Base-by-base conservation (phyloP, 92 coral and sea anemone species). In the Porites lobata region DNA sequence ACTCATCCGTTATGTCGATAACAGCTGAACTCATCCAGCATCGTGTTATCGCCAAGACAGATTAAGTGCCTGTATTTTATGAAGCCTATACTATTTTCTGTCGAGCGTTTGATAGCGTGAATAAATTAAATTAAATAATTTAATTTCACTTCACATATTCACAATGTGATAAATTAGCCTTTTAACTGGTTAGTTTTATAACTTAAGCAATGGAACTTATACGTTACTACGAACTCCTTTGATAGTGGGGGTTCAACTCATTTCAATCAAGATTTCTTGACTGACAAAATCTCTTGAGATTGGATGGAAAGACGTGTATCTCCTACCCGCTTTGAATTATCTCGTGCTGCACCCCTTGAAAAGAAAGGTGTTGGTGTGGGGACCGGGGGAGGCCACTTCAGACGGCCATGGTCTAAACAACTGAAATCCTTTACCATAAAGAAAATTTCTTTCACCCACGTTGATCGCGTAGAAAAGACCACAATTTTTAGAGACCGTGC, bases 51-150 rank as follows among this genome's bases (percentile, higher is more conserved):
- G 47, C 47, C 6, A 56, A 56, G 15, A 67, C 72, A 67, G 43
- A 0, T 13, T 52, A 70, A 20, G 13, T 26, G 5, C 7, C 19
- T 43, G 8, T 4, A 3, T 70, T 32, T 10, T 70, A 32, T 17
- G 9, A 70, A 76, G 38, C 15, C 6, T n/a, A 75, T 76, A 15
- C 24, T n/a, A 50, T 50, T 38, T 38, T 38, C 6, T 38, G 47
- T 38, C 6, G 4, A 52, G 7, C 65, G 7, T 75, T 66, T 19
- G 13, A 80, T 66, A 53, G 53, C 75, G 84, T 12, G 8, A 52
- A 67, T 80, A 80, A 80, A 66, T 66, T 80, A 79, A 26, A 66
- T 50, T 19, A 2, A 52, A 77, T 77, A 77, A 77, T 17, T 32
- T 70, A 70, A 70, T 32, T 32, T 38, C 22, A 75, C 54, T 54